Conservation (phyloP, 2,797 vertebrate genomes). For the Falco cherrug region DNA sequence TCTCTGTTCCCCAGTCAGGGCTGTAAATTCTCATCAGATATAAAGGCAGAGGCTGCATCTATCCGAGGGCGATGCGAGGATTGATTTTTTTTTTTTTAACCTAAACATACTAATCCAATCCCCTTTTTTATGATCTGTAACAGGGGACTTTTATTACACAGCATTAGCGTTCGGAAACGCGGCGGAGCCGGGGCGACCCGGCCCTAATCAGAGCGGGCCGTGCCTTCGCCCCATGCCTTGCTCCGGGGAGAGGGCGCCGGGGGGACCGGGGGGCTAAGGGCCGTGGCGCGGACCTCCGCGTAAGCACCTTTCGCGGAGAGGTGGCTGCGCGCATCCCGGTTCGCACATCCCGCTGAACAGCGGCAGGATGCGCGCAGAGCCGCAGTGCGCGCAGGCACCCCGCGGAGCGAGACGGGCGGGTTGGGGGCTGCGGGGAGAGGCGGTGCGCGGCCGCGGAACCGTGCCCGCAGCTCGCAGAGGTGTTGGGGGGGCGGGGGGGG, state of each 20-base stretch:
- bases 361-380: not conserved
- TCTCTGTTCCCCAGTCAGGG: not conserved
- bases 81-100: not conserved
- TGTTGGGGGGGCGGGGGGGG: not conserved
- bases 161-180: constrained; percentile 45
- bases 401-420: not conserved
- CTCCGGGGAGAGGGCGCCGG: not conserved
- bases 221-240: not conserved
- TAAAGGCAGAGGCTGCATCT: constrained; percentile 21
- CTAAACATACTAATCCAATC: constrained; percentile 62
- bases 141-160: constrained; percentile 55
- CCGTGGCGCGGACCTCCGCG: not conserved
- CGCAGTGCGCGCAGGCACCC: not conserved
- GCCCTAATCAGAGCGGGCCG: not conserved
- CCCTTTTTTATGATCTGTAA: constrained; percentile 69
- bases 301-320: not conserved
- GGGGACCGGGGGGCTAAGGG: not conserved
- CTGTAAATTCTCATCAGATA: constrained; percentile 51
- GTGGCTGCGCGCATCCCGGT: not conserved
- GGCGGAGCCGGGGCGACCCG: constrained; percentile 10
- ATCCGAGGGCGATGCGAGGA: constrained; percentile 4
- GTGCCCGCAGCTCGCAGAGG: not conserved
- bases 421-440: not conserved
- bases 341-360: not conserved
- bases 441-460: not conserved